Percentiles rank a stretch among this genome's conserved stretches.
These are phyloP conservation scores for Drosophila recens DNA, from an alignment of 2,888 invertebrate genomes.

Conservation along the genomic window DNA sequence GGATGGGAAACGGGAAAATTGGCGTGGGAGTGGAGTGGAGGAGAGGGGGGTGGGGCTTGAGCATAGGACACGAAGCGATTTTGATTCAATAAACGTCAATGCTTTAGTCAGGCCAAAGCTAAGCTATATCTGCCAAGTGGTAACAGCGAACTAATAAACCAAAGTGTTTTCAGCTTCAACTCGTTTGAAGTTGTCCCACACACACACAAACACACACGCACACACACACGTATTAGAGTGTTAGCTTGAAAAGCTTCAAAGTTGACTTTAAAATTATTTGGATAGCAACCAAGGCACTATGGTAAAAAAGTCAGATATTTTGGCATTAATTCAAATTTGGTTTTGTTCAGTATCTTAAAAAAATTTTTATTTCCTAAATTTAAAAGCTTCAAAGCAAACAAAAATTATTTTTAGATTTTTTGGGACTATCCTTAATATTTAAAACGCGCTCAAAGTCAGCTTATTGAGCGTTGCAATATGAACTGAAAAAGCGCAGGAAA, in stretches of 20 bases:
- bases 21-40: background rate
- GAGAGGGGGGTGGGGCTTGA: constrained; percentile 1
- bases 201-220: background rate
- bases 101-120: constrained; percentile 42
- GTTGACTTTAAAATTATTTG: constrained; percentile 48
- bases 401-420: too few species aligned
- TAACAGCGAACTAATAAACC: constrained; percentile 69
- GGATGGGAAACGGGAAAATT: background rate
- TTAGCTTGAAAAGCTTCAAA: constrained; percentile 19
- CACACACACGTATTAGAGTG: background rate
- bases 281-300: constrained; percentile 15
- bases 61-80: constrained; percentile 58
- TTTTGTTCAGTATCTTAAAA: too few species aligned
- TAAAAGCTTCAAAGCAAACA: too few species aligned
- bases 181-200: constrained; percentile 44
- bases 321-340: too few species aligned
- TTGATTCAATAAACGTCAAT: constrained; percentile 79
- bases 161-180: constrained; percentile 60
- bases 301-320: too few species aligned
- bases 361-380: too few species aligned
- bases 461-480: too few species aligned
- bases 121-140: constrained; percentile 36
- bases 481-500: too few species aligned
- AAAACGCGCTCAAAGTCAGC: too few species aligned
- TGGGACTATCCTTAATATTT: too few species aligned